A percentile compares a stretch with the other conserved stretches of the same genome.
Evolutionary conservation across 2,888 invertebrate species (phyloP).

Genomic region (Rotaria socialis): DNA sequence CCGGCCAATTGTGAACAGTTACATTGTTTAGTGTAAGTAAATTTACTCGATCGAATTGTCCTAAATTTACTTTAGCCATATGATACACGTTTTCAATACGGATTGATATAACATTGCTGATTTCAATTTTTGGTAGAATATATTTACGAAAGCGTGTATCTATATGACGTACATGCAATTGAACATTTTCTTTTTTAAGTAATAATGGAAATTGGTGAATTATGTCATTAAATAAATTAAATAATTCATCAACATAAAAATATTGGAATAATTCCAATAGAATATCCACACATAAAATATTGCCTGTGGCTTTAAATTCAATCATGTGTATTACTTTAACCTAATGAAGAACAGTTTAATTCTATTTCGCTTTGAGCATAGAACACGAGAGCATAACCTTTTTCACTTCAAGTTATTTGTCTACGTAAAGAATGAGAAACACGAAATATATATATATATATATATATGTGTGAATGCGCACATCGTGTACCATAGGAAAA

Average conservation of each 20-base stretch:
- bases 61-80: neutral
- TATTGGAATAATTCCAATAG: neutral
- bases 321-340: neutral
- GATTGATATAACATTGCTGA: neutral
- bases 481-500: neutral
- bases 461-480: neutral
- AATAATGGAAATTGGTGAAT: neutral
- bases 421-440: too few species aligned
- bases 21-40: neutral
- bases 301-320: neutral
- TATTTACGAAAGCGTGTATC: neutral
- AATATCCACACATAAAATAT: neutral
- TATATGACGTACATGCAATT: neutral
- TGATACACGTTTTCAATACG: neutral
- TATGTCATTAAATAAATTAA: neutral
- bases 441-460: too few species aligned
- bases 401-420: neutral
- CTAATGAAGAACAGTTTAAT: neutral
- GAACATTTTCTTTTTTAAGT: neutral
- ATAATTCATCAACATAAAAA: slow-evolving; percentile 14
- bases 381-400: neutral
- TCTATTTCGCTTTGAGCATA: neutral
- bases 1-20: neutral
- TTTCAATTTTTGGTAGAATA: neutral
- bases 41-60: neutral